Evolutionary conservation across 2,113 vertebrate genomes (phyloP), one percentile per base, ranked within the genome.

Genomic region (Abramis brama): DNA sequence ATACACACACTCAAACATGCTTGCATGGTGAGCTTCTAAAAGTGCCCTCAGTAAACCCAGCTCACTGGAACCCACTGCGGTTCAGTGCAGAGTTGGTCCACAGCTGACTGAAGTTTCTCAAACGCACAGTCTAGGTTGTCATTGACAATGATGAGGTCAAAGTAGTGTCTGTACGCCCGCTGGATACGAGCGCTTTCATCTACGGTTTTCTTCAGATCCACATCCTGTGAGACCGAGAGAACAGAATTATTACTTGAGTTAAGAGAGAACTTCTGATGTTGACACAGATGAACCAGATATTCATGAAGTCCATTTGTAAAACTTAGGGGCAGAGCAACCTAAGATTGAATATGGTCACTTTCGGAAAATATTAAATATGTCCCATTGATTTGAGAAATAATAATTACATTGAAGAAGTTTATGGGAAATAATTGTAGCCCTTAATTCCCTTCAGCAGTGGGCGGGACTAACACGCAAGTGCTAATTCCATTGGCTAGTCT

Each of bases 51-150:
- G 83, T 99, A 99, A 36, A 99, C 98, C 98, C 98, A 99, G 94
- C 95, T 99, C 81, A 99, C 97, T 0, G 98, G 98, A 81, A 99
- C 98, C 98, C 98, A 99, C 94, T 99, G 98, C 0, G 96, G 94
- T 57, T 99, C 97, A 79, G 92, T 88, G 91, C 95, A 94, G 91
- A 99, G 94, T 87, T 94, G 95, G 91, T 99, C 97, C 27, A 97
- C 97, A 17, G 96, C 96, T 0, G 93, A 90, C 87, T 97, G 96
- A 30, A 99, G 93, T 90, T 95, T 97, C 94, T 99, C 97, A 11
- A 99, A 99, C 88, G 98, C 97, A 91, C 96, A 96, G 94, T 99
- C 97, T 50, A 99, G 95, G 95, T 99, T 99, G 94, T 99, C 96
- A 39, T 99, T 99, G 75, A 96, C 82, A 79, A 99, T 97, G 93